These are phyloP conservation scores for Pachyseris speciosa DNA, from an alignment of 64 coral and sea anemone genomes.

Conservation along the genomic window DNA sequence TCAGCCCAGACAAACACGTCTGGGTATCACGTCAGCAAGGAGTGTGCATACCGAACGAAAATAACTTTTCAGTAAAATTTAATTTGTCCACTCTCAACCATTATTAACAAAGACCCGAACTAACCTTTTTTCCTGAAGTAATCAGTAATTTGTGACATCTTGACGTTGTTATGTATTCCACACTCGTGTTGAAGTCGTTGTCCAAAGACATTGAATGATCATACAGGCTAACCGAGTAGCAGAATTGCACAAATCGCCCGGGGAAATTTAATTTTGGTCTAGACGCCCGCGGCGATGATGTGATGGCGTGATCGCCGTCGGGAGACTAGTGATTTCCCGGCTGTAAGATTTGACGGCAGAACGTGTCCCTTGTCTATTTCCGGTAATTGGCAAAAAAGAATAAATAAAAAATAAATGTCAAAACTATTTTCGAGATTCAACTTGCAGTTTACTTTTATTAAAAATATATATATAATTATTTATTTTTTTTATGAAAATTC, in stretches of 20 bases:
- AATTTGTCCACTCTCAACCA: constrained; percentile 52
- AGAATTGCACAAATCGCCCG: constrained; percentile 62
- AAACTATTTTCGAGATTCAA: too few relatives aligned
- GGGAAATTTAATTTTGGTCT: constrained; percentile 70
- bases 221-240: constrained; percentile 61
- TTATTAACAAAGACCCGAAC: constrained; percentile 73
- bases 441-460: constrained; percentile 77
- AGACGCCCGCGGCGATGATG: constrained; percentile 65
- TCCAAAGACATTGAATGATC: constrained; percentile 72
- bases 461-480: constrained; percentile 79
- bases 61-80: constrained; percentile 58
- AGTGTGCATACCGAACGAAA: too few relatives aligned
- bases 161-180: constrained; percentile 81
- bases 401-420: constrained; percentile 73
- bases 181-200: constrained; percentile 70
- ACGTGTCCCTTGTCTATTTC: constrained; percentile 77
- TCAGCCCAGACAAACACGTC: constrained; percentile 77
- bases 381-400: constrained; percentile 77
- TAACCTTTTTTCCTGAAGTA: constrained; percentile 64
- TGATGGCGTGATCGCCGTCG: constrained; percentile 72
- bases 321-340: constrained; percentile 80
- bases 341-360: constrained; percentile 78
- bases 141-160: constrained; percentile 83
- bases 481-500: not conserved
- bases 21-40: constrained; percentile 64